Percentiles rank a stretch among this genome's conserved stretches.
phyloP scores from a whole-genome alignment of 1,140 invertebrate species.

The Drosophila chauvacae region DNA sequence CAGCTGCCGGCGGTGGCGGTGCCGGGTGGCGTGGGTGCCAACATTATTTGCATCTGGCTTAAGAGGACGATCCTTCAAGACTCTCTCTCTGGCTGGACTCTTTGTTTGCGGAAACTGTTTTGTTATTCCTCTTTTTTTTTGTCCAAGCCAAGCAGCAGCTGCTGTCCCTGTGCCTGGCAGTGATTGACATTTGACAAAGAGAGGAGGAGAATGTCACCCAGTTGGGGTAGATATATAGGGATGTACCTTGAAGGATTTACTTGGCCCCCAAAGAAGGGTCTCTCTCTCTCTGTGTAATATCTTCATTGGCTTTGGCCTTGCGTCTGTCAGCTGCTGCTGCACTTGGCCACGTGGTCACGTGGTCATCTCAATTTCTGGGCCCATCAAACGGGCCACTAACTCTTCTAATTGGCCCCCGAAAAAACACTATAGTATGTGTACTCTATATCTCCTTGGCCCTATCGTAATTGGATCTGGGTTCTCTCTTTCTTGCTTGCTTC shows the following conservation, averaged over 20 bases:
- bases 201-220: slow-evolving; percentile 2
- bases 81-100: slow-evolving; percentile 8
- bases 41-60: slow-evolving; percentile 57
- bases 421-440: neutral
- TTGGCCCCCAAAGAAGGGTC: neutral
- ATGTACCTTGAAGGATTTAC: neutral
- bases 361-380: slow-evolving; percentile 61
- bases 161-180: slow-evolving; percentile 2
- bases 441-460: slow-evolving; percentile 8
- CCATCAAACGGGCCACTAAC: slow-evolving; percentile 75
- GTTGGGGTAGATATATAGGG: neutral
- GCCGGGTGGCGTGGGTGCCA: slow-evolving; percentile 34
- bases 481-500: neutral
- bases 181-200: slow-evolving; percentile 32
- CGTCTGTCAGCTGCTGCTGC: slow-evolving; percentile 61
- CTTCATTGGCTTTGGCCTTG: slow-evolving; percentile 10
- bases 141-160: slow-evolving; percentile 9
- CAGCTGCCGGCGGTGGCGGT: slow-evolving; percentile 15
- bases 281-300: slow-evolving; percentile 2
- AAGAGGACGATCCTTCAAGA: slow-evolving; percentile 25
- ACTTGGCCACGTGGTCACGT: slow-evolving; percentile 44
- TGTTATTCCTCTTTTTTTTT: neutral
- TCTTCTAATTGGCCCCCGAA: slow-evolving; percentile 58
- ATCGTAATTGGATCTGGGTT: slow-evolving; percentile 65
- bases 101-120: slow-evolving; percentile 1